Conservation (phyloP, 2,113 vertebrate species). For the Hypomesus transpacificus region DNA sequence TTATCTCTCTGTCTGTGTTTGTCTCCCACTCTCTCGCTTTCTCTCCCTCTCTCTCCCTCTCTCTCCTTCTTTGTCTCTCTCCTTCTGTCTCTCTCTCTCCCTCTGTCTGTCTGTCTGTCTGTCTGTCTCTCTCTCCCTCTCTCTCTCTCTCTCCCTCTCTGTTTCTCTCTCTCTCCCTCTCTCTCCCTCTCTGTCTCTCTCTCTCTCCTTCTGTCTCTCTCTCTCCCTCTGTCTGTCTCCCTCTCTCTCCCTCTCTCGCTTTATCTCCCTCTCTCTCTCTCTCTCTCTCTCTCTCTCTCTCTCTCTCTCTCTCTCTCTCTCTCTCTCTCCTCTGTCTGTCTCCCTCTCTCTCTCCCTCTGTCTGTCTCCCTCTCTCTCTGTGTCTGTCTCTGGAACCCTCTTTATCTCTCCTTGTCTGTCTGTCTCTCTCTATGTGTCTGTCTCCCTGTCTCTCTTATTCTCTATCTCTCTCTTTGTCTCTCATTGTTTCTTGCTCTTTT, state of each 20-base stretch:
- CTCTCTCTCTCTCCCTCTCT: no score
- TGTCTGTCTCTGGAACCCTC: constrained; percentile 4
- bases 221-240: constrained; percentile 6
- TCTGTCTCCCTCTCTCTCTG: constrained; percentile 22
- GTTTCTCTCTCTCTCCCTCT: background rate
- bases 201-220: constrained; percentile 26
- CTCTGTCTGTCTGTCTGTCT: no score
- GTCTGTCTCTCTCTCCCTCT: no score
- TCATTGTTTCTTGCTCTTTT: constrained; percentile 17
- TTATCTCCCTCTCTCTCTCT: no score
- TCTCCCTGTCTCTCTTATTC: background rate
- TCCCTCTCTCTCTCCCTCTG: constrained; percentile 20
- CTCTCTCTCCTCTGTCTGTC: no score
- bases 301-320: no score
- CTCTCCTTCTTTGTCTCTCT: no score
- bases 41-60: no score
- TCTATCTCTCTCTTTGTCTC: background rate
- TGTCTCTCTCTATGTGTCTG: background rate
- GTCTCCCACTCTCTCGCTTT: background rate
- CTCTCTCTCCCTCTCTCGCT: background rate
- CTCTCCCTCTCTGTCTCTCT: constrained; percentile 17
- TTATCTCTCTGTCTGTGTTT: background rate
- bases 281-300: no score
- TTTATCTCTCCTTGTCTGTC: constrained; percentile 10
- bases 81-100: no score